These are phyloP conservation scores for Diploptera punctata DNA, from an alignment of 2,888 invertebrate genomes.

Conservation along the genomic window DNA sequence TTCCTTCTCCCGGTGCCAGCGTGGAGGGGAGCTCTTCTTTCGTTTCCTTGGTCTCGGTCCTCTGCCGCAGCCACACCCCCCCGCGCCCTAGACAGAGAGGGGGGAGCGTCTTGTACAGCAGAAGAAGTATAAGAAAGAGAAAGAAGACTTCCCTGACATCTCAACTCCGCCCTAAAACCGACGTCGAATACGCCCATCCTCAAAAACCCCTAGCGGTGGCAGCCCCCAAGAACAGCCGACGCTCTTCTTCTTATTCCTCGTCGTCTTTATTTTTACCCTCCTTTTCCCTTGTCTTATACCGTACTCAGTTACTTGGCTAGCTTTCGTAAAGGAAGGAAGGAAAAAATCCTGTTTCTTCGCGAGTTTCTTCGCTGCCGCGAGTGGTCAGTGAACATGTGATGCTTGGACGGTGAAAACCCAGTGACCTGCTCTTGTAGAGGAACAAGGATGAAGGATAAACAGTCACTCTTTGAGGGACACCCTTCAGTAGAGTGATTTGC, in stretches of 20 bases:
- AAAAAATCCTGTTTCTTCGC: background rate
- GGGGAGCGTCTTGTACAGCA: slow-evolving; percentile 12
- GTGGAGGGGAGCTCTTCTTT: slow-evolving; percentile 37
- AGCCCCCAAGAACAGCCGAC: slow-evolving; percentile 27
- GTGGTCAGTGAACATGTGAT: background rate
- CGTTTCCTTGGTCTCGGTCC: slow-evolving; percentile 40
- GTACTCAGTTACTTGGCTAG: background rate
- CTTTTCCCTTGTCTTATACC: background rate
- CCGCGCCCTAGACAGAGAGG: slow-evolving; percentile 24
- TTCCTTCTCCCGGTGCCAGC: slow-evolving; percentile 13
- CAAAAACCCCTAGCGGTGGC: slow-evolving; percentile 39
- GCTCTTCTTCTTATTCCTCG: slow-evolving; percentile 5
- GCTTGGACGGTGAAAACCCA: background rate
- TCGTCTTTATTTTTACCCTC: slow-evolving; percentile 10
- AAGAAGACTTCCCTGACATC: slow-evolving; percentile 35
- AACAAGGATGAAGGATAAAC: background rate
- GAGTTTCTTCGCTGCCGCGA: background rate
- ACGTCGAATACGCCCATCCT: slow-evolving; percentile 41
- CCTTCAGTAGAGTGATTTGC: slow-evolving; percentile 12
- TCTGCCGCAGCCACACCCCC: slow-evolving; percentile 37
- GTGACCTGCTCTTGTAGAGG: background rate
- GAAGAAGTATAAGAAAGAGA: slow-evolving; percentile 25
- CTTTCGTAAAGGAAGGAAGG: slow-evolving; percentile 22
- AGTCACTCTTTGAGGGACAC: background rate
- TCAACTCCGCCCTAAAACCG: slow-evolving; percentile 41